Base-by-base conservation (phyloP, 2,113 vertebrate species). In the Syngnathus floridae region DNA sequence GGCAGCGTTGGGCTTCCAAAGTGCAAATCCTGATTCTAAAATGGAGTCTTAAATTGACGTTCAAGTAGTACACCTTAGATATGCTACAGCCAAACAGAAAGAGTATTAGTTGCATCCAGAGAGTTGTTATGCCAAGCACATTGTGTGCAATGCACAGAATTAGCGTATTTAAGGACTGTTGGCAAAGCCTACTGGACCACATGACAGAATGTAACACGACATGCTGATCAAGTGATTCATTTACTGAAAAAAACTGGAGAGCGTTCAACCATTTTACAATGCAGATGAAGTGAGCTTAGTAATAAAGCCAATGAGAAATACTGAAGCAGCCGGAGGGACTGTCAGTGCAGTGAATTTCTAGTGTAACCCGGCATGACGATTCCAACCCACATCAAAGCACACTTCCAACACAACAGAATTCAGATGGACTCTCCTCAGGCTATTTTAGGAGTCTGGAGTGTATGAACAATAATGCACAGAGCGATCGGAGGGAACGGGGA, bases 141-240 rank as follows among this genome's bases (percentile, higher is more conserved):
- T 65, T 6, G 71, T 66, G 63, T 61, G 54, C 14, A 26, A 31
- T n/a, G 38, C 8, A 35, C 26, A 64, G 26, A 82, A 61, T 49
- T 67, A 64, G 21, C 31, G 55, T 67, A 31, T 72, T 68, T 62
- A 76, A 78, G 72, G 71, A 37, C 65, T 77, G 64, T 71, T 63
- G 81, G 77, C 73, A 60, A 66, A 77, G 65, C 19, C 64, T 64
- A 66, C 26, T 49, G 72, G 66, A 71, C 66, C 65, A 66, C 62
- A 14, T 83, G 81, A 83, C 81, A 82, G 69, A 82, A 67, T 75
- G 65, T 36, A 63, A 36, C 22, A 76, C 68, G 64, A 64, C 48
- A 74, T 75, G 22, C 12, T 67, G 57, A 75, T 74, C 65, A 72
- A 72, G 68, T 75, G 69, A 80, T 49, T 78, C 26, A 66, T 65